Percentiles rank a stretch among this genome's conserved stretches.
These are phyloP conservation scores for Dasyurus viverrinus DNA, from an alignment of 2,113 vertebrate genomes.

Conservation along the genomic window DNA sequence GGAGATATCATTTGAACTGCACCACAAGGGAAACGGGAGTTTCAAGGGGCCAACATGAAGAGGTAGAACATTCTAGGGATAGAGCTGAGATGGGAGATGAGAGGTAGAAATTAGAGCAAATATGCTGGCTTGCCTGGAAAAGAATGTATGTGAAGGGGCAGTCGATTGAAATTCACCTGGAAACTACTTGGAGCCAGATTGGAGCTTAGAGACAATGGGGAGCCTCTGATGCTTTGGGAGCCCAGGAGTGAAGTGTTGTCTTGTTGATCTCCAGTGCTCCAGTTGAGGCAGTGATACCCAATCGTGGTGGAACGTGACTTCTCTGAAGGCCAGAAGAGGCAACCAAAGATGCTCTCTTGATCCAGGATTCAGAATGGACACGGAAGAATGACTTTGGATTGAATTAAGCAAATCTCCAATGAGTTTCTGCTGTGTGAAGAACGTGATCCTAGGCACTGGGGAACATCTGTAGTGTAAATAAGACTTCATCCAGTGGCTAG, in stretches of 20 bases:
- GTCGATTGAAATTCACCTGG: neutral
- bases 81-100: neutral
- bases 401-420: no score
- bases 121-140: neutral
- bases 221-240: neutral
- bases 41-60: neutral
- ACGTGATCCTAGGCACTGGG: neutral
- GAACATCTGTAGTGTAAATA: neutral
- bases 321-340: conserved; percentile 31
- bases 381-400: no score
- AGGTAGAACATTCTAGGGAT: neutral
- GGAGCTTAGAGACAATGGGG: neutral
- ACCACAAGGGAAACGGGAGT: neutral
- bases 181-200: neutral
- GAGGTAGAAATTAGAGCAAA: no score
- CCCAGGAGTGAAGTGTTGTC: neutral
- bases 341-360: conserved; percentile 28
- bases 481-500: neutral
- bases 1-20: neutral
- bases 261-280: neutral
- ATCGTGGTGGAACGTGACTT: conserved; percentile 17
- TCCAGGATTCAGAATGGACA: neutral
- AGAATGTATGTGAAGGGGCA: neutral
- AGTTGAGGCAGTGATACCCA: conserved; percentile 7
- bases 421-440: neutral